These are phyloP conservation scores for Aleiodes sp. DNA, from an alignment of 1,140 invertebrate genomes.

Conservation along the genomic window DNA sequence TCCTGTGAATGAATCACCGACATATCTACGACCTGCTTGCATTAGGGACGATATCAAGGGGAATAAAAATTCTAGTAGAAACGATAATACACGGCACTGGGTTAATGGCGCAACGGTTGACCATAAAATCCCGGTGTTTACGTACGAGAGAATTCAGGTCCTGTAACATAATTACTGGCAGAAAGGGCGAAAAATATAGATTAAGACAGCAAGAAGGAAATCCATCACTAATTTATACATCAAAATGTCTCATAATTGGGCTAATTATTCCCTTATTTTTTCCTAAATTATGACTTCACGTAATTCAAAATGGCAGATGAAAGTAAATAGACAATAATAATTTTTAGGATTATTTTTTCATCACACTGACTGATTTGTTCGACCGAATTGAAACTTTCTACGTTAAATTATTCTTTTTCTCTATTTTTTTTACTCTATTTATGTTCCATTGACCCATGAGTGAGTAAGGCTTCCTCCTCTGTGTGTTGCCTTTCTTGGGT, in stretches of 20 bases:
- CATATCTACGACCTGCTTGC: no score
- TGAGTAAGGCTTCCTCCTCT: constrained; percentile 9
- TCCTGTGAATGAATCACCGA: no score
- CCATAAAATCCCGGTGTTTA: constrained; percentile 7
- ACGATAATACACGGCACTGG: constrained; percentile 2
- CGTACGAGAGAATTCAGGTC: not conserved
- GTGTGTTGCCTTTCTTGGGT: not conserved
- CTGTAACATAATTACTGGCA: constrained; percentile 1
- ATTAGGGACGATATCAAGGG: no score
- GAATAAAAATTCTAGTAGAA: not conserved
- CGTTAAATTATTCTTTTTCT: constrained; percentile 34
- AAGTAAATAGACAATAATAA: no score
- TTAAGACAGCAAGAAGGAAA: not conserved
- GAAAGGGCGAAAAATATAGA: no score
- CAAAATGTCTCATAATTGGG: no score
- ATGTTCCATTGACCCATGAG: constrained; percentile 50
- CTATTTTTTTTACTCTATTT: constrained; percentile 40
- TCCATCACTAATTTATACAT: no score
- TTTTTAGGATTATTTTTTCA: no score
- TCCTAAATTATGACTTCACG: no score
- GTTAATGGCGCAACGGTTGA: not conserved
- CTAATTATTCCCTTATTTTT: no score
- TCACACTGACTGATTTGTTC: not conserved
- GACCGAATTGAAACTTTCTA: not conserved
- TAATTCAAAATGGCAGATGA: no score